Evolutionary conservation across 2,113 vertebrate species (phyloP).

Genomic region (Cyanoramphus novaezelandiae): DNA sequence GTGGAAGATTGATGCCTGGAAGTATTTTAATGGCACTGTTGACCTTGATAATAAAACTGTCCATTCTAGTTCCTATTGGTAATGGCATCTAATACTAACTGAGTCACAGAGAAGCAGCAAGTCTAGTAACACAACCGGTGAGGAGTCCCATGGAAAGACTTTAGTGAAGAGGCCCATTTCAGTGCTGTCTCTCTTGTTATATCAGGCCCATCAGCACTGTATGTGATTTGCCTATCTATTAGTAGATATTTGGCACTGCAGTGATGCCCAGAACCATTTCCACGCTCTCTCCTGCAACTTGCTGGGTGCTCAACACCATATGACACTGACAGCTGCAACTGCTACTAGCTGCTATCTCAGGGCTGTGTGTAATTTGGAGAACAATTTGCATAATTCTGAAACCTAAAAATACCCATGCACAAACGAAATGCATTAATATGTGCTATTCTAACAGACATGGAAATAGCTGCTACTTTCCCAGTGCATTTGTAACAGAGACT

Average conservation of each 20-base stretch:
- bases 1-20: slow-evolving; percentile 17
- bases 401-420: slow-evolving; percentile 46
- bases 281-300: not conserved
- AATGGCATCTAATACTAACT: not conserved
- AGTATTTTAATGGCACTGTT: slow-evolving; percentile 38
- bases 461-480: not conserved
- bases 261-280: not conserved
- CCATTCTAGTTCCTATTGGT: not conserved
- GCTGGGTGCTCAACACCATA: not conserved
- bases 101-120: not conserved
- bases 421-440: not conserved
- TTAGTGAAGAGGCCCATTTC: not conserved
- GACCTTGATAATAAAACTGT: slow-evolving; percentile 57
- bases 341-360: slow-evolving; percentile 29
- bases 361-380: slow-evolving; percentile 28
- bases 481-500: not conserved
- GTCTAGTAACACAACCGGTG: not conserved
- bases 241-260: not conserved
- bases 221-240: not conserved
- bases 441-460: not conserved
- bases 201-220: not conserved
- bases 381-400: slow-evolving; percentile 47
- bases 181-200: not conserved
- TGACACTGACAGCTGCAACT: slow-evolving; percentile 23
- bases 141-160: not conserved